Base-by-base conservation (phyloP, 1,140 invertebrate genomes). In the Centruroides sculpturatus region DNA sequence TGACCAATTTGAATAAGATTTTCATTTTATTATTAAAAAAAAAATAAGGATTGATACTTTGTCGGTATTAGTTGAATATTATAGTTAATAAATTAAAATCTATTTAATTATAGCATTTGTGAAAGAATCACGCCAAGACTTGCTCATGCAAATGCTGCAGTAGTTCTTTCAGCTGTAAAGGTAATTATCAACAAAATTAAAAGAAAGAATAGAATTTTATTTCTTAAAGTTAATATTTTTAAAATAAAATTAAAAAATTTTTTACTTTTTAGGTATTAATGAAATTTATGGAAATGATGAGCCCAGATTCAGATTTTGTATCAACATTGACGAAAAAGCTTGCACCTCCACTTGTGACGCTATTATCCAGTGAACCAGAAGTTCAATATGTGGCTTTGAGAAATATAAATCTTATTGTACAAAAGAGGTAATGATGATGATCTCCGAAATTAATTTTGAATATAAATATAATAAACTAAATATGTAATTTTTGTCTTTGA, bases 381-480 rank as follows among this genome's bases (percentile, higher is more conserved):
- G 84, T 99, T 55, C 97, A 99, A 76, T 99, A 99, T 72, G 97
- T 99, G 10, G 97, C 96, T 3, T 77, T 99, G 47, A 76, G 97
- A 61, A 99, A 99, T 73, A 99, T 99, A 67, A 99, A 99, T 76
- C 79, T 99, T 3, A 98, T 99, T 68, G 96, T 99, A 23, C 97
- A 99, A 75, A 99, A 99, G 74, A 81, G 75, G 78, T 79, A 65
- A 57, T 53, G 23, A 23, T 23, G 23, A 23, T 23, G 23, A 23
- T 23, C 23, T 23, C 23, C 2, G 23, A 23, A 23, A 23, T 23
- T 23, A 23, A 23, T 23, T 23, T 23, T 23, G 2, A 23, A 23
- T 23, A 23, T 23, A 23, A 23, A 23, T 23, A 23, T 23, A 23
- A 23, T 23, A 1, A 23, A 23, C 23, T 23, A 23, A 23, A 23